Evolutionary conservation across 2,888 invertebrate genomes (phyloP).

Genomic region (Morpho achilles): DNA sequence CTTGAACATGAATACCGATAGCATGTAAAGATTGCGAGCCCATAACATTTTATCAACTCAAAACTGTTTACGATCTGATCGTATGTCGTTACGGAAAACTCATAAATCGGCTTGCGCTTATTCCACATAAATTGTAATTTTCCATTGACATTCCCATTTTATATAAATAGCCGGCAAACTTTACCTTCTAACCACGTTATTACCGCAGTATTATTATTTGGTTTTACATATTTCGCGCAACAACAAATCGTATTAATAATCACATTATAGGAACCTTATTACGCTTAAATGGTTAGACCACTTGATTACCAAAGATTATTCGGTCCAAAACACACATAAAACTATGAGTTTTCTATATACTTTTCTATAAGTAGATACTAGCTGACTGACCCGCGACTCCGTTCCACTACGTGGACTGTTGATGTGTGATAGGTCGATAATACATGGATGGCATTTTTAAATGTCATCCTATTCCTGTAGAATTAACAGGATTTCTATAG

Average conservation of each 20-base stretch:
- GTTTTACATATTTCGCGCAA: background rate
- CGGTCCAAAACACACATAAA: too few relatives aligned
- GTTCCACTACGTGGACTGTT: too few relatives aligned
- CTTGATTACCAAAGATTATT: too few relatives aligned
- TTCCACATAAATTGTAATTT: slow-evolving; percentile 23
- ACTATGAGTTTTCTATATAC: too few relatives aligned
- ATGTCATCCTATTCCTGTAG: too few relatives aligned
- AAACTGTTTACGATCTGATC: slow-evolving; percentile 33
- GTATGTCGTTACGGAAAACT: slow-evolving; percentile 27
- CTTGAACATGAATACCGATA: slow-evolving; percentile 9
- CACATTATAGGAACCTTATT: too few relatives aligned
- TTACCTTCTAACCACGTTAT: slow-evolving; percentile 6
- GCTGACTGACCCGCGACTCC: too few relatives aligned
- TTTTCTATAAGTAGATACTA: too few relatives aligned
- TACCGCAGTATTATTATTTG: background rate
- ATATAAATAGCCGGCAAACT: slow-evolving; percentile 16
- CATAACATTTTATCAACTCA: slow-evolving; percentile 29
- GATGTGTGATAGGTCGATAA: too few relatives aligned
- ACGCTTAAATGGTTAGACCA: too few relatives aligned
- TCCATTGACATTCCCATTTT: slow-evolving; percentile 24
- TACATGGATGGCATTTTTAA: too few relatives aligned
- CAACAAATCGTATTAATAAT: background rate
- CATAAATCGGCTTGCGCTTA: slow-evolving; percentile 29
- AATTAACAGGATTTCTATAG: too few relatives aligned
- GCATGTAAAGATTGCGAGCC: slow-evolving; percentile 13